Percentiles rank a stretch among this genome's conserved stretches.
Evolutionary conservation across 2,113 vertebrate species (phyloP).

Genomic region (Trematomus loennbergii): DNA sequence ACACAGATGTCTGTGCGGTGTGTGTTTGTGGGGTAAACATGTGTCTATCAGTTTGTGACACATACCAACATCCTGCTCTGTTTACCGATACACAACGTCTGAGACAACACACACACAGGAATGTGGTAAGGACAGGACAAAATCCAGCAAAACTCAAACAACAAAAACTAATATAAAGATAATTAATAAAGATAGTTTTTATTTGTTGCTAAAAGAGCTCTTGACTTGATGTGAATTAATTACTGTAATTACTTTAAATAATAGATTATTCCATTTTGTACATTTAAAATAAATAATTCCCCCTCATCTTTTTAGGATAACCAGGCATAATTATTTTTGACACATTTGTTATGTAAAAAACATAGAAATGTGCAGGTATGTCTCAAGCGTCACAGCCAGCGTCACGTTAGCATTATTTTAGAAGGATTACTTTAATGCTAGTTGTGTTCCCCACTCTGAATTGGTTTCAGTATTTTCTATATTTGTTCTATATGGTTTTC

Average conservation of each 20-base stretch:
- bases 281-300: neutral
- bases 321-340: neutral
- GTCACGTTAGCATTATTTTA: constrained; percentile 19
- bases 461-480: constrained; percentile 29
- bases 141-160: neutral
- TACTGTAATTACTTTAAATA: no score
- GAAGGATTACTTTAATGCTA: constrained; percentile 23
- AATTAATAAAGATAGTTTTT: no score
- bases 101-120: constrained; percentile 2
- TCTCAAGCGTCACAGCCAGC: neutral
- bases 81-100: constrained; percentile 42
- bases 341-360: neutral
- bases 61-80: constrained; percentile 50
- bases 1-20: constrained; percentile 1
- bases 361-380: neutral
- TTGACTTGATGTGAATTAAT: no score
- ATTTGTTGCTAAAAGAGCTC: no score
- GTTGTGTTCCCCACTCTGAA: constrained; percentile 8
- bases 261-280: neutral
- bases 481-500: constrained; percentile 19
- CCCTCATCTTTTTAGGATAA: neutral
- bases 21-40: constrained; percentile 67
- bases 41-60: constrained; percentile 48
- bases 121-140: constrained; percentile 3
- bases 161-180: neutral